These are phyloP conservation scores for Cotesia vestalis DNA, from an alignment of 1,140 invertebrate species.

Conservation along the genomic window DNA sequence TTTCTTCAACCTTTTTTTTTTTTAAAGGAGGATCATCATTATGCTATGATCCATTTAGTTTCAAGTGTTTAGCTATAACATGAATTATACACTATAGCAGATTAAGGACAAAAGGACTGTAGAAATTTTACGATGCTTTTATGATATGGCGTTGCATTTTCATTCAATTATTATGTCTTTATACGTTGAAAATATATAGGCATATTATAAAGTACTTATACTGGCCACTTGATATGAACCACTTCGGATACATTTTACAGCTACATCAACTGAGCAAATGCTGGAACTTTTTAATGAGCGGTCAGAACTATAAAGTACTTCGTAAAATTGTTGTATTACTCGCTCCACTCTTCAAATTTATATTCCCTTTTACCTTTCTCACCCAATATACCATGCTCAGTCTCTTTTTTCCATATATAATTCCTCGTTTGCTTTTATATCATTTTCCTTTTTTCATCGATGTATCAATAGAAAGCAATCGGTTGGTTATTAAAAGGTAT, in stretches of 20 bases:
- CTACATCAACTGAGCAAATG: conserved; percentile 48
- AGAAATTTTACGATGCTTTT: conserved; percentile 15
- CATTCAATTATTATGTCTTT: not conserved
- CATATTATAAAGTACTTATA: not conserved
- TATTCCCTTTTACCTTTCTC: conserved; percentile 39
- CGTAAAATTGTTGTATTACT: not conserved
- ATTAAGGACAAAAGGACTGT: not conserved
- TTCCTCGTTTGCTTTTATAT: conserved; percentile 38
- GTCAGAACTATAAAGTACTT: conserved; percentile 36
- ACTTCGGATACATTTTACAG: conserved; percentile 50
- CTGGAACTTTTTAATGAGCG: conserved; percentile 56
- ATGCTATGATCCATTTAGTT: not conserved
- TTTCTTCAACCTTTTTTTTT: conserved; percentile 8
- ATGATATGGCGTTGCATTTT: not conserved
- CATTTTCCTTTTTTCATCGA: not conserved
- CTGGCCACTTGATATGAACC: conserved; percentile 32
- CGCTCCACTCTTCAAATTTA: conserved; percentile 8
- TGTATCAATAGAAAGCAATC: conserved; percentile 14
- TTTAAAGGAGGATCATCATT: not conserved
- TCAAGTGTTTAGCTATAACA: no score
- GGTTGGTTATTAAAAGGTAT: not conserved
- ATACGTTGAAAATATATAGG: not conserved
- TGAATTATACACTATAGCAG: not conserved
- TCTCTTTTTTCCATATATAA: not conserved
- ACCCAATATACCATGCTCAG: conserved; percentile 5